These are phyloP conservation scores for Phyllotreta striolata DNA, from an alignment of 2,888 invertebrate species.

Conservation along the genomic window DNA sequence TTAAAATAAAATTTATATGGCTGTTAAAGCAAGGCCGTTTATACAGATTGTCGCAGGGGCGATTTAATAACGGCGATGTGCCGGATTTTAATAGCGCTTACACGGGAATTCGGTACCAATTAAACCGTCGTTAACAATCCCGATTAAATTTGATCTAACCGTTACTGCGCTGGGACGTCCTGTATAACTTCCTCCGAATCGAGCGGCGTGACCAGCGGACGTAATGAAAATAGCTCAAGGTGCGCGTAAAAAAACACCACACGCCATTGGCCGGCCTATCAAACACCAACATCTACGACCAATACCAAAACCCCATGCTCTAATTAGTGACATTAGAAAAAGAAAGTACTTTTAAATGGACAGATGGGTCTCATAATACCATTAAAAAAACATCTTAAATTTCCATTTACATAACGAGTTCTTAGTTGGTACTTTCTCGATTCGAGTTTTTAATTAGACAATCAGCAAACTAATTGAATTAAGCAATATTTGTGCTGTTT, in stretches of 20 bases:
- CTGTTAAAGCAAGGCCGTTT: not conserved
- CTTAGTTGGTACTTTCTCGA: no score
- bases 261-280: constrained; percentile 12
- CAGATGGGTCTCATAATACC: no score
- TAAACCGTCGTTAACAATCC: no score
- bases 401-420: not conserved
- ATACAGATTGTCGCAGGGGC: not conserved
- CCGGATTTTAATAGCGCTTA: not conserved
- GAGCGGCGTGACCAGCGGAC: constrained; percentile 18
- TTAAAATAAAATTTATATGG: constrained; percentile 22
- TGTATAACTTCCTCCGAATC: not conserved
- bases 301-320: constrained; percentile 13
- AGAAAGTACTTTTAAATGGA: no score
- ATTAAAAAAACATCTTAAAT: not conserved
- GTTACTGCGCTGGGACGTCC: not conserved
- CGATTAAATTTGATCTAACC: not conserved
- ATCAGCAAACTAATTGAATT: no score
- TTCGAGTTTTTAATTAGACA: no score
- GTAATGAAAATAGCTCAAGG: constrained; percentile 27
- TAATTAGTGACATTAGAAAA: constrained; percentile 29
- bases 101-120: no score
- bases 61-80: not conserved
- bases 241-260: constrained; percentile 9
- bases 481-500: no score
- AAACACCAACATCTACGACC: constrained; percentile 15